Percentiles rank a stretch among this genome's conserved stretches.
Conservation (phyloP, 2,888 invertebrate species). For the Synergus japonicus region DNA sequence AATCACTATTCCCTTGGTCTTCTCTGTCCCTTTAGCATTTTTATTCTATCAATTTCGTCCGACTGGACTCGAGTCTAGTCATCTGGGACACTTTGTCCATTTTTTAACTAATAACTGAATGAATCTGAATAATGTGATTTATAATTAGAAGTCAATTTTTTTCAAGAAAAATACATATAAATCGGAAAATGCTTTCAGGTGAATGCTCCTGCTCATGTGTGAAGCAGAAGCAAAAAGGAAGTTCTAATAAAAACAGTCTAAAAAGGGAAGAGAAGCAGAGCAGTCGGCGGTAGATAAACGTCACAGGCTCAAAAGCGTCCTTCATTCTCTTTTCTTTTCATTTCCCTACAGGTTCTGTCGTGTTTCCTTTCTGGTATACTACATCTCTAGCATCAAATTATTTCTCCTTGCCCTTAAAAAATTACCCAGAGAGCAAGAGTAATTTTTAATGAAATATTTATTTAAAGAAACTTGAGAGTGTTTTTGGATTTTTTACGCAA, state of each 20-base stretch:
- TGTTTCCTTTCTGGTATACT: not conserved
- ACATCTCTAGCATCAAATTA: not conserved
- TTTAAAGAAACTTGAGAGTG: no score
- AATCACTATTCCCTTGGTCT: not conserved
- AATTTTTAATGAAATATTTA: no score
- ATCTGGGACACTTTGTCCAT: no score
- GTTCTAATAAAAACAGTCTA: not conserved
- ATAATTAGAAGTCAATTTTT: not conserved
- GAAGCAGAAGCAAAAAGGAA: not conserved
- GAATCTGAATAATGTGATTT: not conserved
- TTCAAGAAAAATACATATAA: not conserved
- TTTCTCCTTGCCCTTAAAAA: not conserved
- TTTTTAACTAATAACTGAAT: no score
- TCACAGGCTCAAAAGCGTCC: conserved; percentile 11
- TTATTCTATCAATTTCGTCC: not conserved
- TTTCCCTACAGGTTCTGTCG: not conserved
- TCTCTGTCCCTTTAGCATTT: not conserved
- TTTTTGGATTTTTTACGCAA: no score
- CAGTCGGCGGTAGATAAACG: not conserved
- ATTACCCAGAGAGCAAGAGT: not conserved
- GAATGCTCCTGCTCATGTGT: not conserved
- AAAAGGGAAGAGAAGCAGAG: not conserved
- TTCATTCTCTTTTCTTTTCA: not conserved
- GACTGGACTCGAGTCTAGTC: no score
- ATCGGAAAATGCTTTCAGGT: not conserved